phyloP scores from a whole-genome alignment of 1,140 invertebrate genomes.

The Semibalanus balanoides region DNA sequence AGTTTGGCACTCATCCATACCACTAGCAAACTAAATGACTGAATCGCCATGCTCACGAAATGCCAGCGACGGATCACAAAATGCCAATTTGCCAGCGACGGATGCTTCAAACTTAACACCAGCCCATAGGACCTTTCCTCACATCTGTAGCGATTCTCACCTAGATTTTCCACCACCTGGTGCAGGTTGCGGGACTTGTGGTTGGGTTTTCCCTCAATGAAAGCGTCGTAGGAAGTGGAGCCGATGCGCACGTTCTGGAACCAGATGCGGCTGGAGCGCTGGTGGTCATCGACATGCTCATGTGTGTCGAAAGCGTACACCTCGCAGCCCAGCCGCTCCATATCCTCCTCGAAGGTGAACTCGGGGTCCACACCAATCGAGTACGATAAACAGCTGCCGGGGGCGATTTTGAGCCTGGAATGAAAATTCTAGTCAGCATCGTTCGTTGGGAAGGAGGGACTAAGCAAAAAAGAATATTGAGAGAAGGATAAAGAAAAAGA shows the following conservation, averaged over 20 bases:
- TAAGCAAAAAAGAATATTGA: not conserved
- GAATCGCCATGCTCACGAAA: too few species aligned
- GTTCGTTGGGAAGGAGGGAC: too few species aligned
- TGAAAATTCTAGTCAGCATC: too few species aligned
- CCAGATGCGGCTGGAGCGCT: conserved; percentile 1
- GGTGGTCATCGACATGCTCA: not conserved
- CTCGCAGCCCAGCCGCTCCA: conserved; percentile 1
- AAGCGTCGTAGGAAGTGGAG: not conserved
- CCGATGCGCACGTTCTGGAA: conserved; percentile 4
- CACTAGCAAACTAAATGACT: too few species aligned
- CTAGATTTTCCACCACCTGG: not conserved
- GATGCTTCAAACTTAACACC: too few species aligned
- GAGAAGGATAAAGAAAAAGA: not conserved
- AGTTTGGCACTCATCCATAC: too few species aligned
- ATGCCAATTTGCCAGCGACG: too few species aligned
- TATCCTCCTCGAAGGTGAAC: not conserved
- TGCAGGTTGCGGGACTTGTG: not conserved
- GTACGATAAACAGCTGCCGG: not conserved
- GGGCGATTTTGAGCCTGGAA: not conserved
- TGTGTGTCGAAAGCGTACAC: not conserved
- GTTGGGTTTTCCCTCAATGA: not conserved
- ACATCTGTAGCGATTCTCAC: not conserved
- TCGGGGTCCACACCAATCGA: not conserved
- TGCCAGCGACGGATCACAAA: too few species aligned
- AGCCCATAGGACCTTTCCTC: too few species aligned